Percentiles rank a stretch among this genome's conserved stretches.
Evolutionary conservation across 2,113 vertebrate species (phyloP).

Genomic region (Malaclemys terrapin): DNA sequence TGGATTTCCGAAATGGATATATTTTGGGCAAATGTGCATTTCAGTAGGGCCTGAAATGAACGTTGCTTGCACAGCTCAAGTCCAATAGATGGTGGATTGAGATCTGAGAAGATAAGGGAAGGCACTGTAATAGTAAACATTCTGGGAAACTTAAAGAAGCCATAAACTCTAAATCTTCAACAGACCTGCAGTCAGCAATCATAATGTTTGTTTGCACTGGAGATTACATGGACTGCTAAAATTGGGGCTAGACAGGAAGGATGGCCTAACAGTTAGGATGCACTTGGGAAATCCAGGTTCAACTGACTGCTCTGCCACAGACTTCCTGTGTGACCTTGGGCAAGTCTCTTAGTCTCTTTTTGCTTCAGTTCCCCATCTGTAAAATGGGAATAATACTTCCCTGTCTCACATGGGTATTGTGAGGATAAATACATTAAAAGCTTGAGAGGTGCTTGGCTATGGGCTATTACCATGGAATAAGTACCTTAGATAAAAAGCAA

Average conservation of each 20-base stretch:
- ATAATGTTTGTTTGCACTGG: accelerated
- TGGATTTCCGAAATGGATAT: neutral
- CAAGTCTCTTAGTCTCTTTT: neutral
- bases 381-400: neutral
- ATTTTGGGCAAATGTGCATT: accelerated
- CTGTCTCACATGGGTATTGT: neutral
- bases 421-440: neutral
- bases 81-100: neutral
- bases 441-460: neutral
- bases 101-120: neutral
- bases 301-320: neutral
- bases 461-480: neutral
- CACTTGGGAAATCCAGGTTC: neutral
- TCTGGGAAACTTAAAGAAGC: neutral
- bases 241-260: neutral
- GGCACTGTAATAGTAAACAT: accelerated
- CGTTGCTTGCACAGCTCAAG: accelerated
- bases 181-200: neutral
- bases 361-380: neutral
- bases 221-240: neutral
- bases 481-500: neutral
- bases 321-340: neutral
- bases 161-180: neutral
- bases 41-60: neutral
- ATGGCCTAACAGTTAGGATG: neutral